Evolutionary conservation across 1,140 invertebrate genomes (phyloP).

Genomic region (Matsumurasca onukii): DNA sequence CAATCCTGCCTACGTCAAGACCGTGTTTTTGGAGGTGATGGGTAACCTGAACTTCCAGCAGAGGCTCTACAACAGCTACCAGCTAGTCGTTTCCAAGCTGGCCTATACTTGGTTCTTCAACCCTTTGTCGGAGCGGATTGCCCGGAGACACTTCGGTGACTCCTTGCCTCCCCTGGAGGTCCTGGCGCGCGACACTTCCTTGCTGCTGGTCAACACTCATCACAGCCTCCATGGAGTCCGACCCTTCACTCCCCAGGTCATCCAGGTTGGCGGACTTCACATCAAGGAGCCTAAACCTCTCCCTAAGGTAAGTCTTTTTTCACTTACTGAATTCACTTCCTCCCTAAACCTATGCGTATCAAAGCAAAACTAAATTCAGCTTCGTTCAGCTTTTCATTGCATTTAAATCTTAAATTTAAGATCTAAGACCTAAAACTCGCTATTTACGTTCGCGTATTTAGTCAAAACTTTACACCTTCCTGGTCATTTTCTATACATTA

Average conservation of each 20-base stretch:
- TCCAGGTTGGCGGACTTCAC: conserved; percentile 68
- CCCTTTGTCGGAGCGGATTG: conserved; percentile 25
- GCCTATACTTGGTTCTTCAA: conserved; percentile 14
- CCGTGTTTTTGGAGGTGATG: conserved; percentile 19
- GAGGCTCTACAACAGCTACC: conserved; percentile 35
- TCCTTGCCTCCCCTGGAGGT: conserved; percentile 51
- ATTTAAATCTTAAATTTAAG: too few species aligned
- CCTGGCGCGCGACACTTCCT: conserved; percentile 57
- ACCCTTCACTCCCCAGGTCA: conserved; percentile 59
- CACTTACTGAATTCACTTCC: too few species aligned
- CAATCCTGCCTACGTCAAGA: conserved; percentile 38
- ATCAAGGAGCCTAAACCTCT: conserved; percentile 56
- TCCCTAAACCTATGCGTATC: too few species aligned
- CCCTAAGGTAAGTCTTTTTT: conserved; percentile 57
- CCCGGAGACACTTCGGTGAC: conserved; percentile 36
- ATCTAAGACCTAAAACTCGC: too few species aligned
- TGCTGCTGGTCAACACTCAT: conserved; percentile 66
- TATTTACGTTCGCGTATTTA: too few species aligned
- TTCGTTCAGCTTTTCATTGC: too few species aligned
- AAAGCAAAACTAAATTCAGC: too few species aligned
- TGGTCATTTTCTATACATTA: too few species aligned
- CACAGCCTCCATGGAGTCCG: conserved; percentile 58
- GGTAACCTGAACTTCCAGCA: conserved; percentile 36
- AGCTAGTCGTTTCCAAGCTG: background rate
- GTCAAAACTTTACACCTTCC: too few species aligned